Conservation (phyloP, 2,797 vertebrate species). For the Sebastes oblongus region DNA sequence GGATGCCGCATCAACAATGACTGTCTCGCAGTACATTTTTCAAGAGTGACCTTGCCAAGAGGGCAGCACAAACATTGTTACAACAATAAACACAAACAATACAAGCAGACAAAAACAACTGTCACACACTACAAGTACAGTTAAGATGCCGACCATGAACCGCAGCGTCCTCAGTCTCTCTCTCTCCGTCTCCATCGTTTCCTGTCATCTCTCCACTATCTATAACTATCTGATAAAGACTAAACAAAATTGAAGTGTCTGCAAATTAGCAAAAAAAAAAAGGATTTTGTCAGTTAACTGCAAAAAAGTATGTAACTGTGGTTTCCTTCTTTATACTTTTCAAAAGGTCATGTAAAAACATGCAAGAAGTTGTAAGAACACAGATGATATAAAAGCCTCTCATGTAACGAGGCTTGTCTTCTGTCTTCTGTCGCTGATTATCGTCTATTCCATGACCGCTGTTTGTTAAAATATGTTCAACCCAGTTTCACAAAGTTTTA, state of each 20-base stretch:
- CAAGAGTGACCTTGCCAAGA: too few species aligned
- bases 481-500: neutral
- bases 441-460: neutral
- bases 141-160: neutral
- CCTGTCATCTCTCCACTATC: neutral
- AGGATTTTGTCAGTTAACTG: neutral
- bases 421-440: neutral
- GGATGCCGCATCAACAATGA: too few species aligned
- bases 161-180: neutral
- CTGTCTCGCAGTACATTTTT: too few species aligned
- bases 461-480: neutral
- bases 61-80: too few species aligned
- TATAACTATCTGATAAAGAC: neutral
- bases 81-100: too few species aligned
- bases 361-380: neutral
- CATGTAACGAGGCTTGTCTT: neutral
- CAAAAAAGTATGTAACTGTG: neutral
- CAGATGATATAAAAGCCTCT: neutral
- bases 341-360: neutral
- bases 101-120: too few species aligned
- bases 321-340: neutral
- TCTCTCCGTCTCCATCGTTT: neutral
- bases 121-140: neutral
- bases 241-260: neutral
- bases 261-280: neutral